Evolutionary conservation across 2,113 vertebrate genomes (phyloP).

Genomic region (Erpornis zantholeuca): DNA sequence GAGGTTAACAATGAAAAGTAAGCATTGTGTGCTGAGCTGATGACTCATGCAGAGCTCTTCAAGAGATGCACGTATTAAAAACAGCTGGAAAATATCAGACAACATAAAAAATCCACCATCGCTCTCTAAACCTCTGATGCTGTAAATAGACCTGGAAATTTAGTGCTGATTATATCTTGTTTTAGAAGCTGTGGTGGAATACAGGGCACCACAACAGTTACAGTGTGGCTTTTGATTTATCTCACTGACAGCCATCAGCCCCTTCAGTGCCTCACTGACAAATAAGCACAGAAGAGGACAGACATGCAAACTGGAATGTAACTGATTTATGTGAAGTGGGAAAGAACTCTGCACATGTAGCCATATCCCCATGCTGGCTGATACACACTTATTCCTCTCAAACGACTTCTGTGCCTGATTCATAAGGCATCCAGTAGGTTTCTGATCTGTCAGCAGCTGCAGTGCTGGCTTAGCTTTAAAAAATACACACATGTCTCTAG

Average conservation of each 20-base stretch:
- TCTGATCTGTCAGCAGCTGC: not conserved
- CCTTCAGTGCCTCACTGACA: not conserved
- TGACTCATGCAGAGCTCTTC: conserved; percentile 14
- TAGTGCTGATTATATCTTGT: not conserved
- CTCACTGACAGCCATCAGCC: not conserved
- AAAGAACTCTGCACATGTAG: not conserved
- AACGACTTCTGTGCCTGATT: not conserved
- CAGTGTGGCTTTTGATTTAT: not conserved
- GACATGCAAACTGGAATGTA: not conserved
- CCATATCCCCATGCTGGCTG: not conserved
- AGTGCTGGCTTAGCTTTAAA: not conserved
- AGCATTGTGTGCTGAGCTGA: not conserved
- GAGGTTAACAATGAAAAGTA: conserved; percentile 13
- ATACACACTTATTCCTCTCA: not conserved
- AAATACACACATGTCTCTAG: not conserved
- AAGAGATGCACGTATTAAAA: conserved; percentile 21
- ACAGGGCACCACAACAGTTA: not conserved
- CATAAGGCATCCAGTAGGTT: not conserved
- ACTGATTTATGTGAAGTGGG: not conserved
- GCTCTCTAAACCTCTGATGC: not conserved
- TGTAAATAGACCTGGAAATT: not conserved
- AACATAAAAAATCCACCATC: not conserved
- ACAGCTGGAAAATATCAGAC: conserved; percentile 31
- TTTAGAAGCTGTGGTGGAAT: not conserved
- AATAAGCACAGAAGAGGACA: not conserved